phyloP scores from a whole-genome alignment of 2,113 vertebrate species.

The Oreochromis spilurus region DNA sequence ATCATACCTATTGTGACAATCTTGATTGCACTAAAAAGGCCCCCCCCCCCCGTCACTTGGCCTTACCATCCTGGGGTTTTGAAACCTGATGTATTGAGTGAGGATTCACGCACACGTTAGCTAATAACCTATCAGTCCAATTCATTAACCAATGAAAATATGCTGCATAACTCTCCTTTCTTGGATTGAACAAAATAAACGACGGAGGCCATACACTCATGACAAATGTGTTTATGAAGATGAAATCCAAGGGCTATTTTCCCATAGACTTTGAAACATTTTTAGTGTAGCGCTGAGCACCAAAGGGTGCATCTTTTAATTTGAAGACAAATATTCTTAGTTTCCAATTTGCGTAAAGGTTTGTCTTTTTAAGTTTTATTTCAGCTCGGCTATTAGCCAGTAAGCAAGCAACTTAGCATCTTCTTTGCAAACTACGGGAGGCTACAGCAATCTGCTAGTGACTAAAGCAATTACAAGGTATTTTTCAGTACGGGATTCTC shows the following conservation, averaged over 20 bases:
- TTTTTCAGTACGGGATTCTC: background rate
- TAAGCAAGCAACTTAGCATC: background rate
- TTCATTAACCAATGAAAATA: background rate
- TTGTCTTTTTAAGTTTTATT: background rate
- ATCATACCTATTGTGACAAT: background rate
- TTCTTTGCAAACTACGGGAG: background rate
- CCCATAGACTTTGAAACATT: background rate
- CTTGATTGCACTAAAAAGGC: background rate
- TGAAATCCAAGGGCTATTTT: background rate
- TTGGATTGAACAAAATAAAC: background rate
- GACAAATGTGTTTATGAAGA: background rate
- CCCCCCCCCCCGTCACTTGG: fast-evolving
- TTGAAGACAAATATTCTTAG: background rate
- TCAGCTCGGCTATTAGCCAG: background rate
- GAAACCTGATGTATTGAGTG: background rate
- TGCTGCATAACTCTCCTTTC: background rate
- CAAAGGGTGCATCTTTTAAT: background rate
- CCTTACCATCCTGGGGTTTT: background rate
- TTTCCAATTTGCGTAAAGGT: background rate
- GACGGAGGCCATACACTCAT: background rate
- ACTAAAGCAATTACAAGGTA: background rate
- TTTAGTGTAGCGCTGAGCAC: background rate
- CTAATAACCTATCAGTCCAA: background rate
- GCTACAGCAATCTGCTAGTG: background rate
- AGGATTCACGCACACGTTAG: background rate